These are phyloP conservation scores for Ailurus styani DNA, from an alignment of 2,113 vertebrate species.

Conservation along the genomic window DNA sequence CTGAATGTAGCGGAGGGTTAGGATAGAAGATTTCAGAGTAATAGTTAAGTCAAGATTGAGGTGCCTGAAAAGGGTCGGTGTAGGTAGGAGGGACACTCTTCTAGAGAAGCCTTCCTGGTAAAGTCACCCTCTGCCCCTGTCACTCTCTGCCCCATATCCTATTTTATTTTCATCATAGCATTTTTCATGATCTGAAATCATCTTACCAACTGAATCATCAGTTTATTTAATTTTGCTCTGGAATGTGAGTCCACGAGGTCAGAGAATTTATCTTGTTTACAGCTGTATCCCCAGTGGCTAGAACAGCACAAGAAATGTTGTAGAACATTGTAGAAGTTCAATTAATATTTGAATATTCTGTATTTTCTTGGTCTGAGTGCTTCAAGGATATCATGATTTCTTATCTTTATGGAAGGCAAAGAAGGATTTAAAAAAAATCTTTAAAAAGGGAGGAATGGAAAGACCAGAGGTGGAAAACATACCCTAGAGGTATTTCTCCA, in stretches of 20 bases:
- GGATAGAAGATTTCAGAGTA: background rate
- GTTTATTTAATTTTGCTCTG: background rate
- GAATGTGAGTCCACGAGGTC: background rate
- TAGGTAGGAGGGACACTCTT: background rate
- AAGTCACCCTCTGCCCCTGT: background rate
- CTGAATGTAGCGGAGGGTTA: background rate
- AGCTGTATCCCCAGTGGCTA: background rate
- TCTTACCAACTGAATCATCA: background rate
- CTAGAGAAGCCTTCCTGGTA: background rate
- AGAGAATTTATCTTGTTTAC: constrained; percentile 12
- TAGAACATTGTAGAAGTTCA: background rate
- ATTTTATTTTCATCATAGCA: constrained; percentile 11
- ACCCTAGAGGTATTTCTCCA: background rate
- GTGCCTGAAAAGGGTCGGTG: background rate
- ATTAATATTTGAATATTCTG: background rate
- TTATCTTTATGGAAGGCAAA: background rate
- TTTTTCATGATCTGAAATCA: background rate
- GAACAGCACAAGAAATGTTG: background rate
- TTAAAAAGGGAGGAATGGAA: background rate
- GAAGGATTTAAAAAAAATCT: background rate
- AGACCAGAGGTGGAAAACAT: background rate
- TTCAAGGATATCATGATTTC: background rate
- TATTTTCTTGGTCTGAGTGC: background rate
- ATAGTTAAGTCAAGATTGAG: background rate
- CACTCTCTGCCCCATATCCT: background rate